A percentile compares a stretch with the other conserved stretches of the same genome.
Conservation (phyloP, 2,113 vertebrate genomes). For the zebrafish (Danio rerio) region DNA sequence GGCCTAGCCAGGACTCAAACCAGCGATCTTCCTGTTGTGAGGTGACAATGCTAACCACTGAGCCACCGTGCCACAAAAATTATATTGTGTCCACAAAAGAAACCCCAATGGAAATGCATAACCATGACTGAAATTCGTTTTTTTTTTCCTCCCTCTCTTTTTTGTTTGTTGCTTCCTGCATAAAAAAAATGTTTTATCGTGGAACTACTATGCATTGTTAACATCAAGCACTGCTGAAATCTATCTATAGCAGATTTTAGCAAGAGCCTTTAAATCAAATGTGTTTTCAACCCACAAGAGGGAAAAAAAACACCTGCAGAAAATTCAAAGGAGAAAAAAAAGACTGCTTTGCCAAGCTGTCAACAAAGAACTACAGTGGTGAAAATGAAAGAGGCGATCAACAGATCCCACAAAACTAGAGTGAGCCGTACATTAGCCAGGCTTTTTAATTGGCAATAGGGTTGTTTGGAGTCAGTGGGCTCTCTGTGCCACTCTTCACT, state of each 20-base stretch:
- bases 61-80: too few species aligned
- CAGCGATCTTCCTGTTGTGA: too few species aligned
- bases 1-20: too few species aligned
- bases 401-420: neutral
- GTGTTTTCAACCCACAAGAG: slow-evolving; percentile 9
- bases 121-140: too few species aligned
- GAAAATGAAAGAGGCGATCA: slow-evolving; percentile 29
- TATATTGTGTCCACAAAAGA: too few species aligned
- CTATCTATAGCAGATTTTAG: slow-evolving; percentile 30
- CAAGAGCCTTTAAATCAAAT: slow-evolving; percentile 45
- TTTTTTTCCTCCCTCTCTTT: neutral
- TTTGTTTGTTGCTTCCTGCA: neutral
- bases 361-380: slow-evolving; percentile 31
- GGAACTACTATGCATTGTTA: slow-evolving; percentile 42
- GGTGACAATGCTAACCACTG: too few species aligned
- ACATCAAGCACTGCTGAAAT: slow-evolving; percentile 46
- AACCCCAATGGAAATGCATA: too few species aligned
- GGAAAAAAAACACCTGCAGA: slow-evolving; percentile 39
- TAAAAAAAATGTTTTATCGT: slow-evolving; percentile 35
- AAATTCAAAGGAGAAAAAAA: slow-evolving; percentile 42
- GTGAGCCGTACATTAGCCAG: slow-evolving; percentile 26
- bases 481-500: slow-evolving; percentile 14
- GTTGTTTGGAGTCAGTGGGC: slow-evolving; percentile 48
- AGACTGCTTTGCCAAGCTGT: slow-evolving; percentile 48
- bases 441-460: slow-evolving; percentile 60